Percentiles rank a stretch among this genome's conserved stretches.
phyloP scores from a whole-genome alignment of 2,888 invertebrate species.

The Tetramorium bicarinatum region DNA sequence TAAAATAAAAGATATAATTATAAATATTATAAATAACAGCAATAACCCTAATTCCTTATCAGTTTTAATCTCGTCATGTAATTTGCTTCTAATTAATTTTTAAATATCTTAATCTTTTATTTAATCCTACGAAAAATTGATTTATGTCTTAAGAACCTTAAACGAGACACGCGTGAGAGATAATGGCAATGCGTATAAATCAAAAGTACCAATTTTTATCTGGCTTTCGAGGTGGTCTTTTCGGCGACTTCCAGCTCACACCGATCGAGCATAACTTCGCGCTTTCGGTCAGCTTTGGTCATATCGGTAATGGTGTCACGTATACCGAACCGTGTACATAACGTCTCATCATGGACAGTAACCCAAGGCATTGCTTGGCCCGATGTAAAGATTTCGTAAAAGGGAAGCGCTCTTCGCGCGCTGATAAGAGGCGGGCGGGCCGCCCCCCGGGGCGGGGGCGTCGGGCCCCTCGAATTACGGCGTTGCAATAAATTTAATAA shows the following conservation, averaged over 20 bases:
- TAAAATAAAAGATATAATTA: background rate
- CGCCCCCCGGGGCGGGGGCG: slow-evolving; percentile 44
- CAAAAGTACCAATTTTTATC: slow-evolving; percentile 24
- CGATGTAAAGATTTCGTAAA: slow-evolving; percentile 65
- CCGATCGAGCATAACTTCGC: slow-evolving; percentile 49
- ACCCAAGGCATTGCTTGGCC: slow-evolving; percentile 67
- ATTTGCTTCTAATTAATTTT: background rate
- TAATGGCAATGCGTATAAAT: slow-evolving; percentile 21
- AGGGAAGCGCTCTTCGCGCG: slow-evolving; percentile 58
- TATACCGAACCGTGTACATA: slow-evolving; percentile 65
- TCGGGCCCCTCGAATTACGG: slow-evolving; percentile 69
- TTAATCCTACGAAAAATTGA: background rate
- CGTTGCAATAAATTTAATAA: slow-evolving; percentile 73
- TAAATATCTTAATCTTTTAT: background rate
- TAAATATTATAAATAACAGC: background rate
- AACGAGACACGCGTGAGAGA: background rate
- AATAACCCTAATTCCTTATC: background rate
- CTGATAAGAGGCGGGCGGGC: slow-evolving; percentile 68
- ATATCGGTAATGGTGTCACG: slow-evolving; percentile 77
- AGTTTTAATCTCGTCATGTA: background rate
- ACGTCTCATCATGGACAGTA: slow-evolving; percentile 78
- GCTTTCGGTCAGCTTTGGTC: slow-evolving; percentile 30
- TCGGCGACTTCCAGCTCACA: slow-evolving; percentile 32
- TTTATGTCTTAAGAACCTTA: background rate
- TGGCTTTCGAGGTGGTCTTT: slow-evolving; percentile 41